Evolutionary conservation across 2,888 invertebrate species (phyloP), one percentile per base, ranked within the genome.

Genomic region (Drosophila hamatofila): DNA sequence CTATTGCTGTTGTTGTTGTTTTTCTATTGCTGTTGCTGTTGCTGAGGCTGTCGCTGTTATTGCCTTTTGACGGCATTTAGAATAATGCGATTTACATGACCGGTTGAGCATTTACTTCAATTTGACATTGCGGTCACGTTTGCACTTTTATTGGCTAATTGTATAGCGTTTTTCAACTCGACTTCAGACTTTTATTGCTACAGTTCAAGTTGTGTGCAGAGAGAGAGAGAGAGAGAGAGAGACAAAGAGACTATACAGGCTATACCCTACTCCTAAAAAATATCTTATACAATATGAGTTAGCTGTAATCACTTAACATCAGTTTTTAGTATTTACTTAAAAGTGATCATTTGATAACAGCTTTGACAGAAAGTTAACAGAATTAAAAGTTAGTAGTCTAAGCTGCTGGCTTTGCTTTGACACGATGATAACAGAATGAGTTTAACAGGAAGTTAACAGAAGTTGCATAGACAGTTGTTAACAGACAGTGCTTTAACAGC

Each of bases 81-180:
- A 78, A 74, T 87, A 81, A 66, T 81, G 71, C 67, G 61, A 84
- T 88, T 83, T 87, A 88, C 83, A 89, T 84, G 85, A 74, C 62
- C 62, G 57, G 66, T 61, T 77, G 68, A 55, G 46, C 71, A 59
- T 51, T 54, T 76, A 62, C 44, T 69, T 69, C 37, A 44, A 49
- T 85, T 88, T 65, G 68, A 79, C 70, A 81, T 88, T 89, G 80
- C 68, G 72, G 76, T 88, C 83, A 83, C 89, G 90, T 83, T 90
- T 85, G 67, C 66, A 58, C 80, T 76, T 85, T 79, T 89, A 85
- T 82, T 72, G 63, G 80, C 65, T 73, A 82, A 88, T 88, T 81
- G 70, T 71, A 68, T 75, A 58, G 78, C 64, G 66, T 71, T 71
- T 49, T 64, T 65, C 52, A 62, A 62, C 73, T 67, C 44, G 56